Evolutionary conservation across 2,113 vertebrate genomes (phyloP).

Genomic region (Neodontobutis hainanensis): DNA sequence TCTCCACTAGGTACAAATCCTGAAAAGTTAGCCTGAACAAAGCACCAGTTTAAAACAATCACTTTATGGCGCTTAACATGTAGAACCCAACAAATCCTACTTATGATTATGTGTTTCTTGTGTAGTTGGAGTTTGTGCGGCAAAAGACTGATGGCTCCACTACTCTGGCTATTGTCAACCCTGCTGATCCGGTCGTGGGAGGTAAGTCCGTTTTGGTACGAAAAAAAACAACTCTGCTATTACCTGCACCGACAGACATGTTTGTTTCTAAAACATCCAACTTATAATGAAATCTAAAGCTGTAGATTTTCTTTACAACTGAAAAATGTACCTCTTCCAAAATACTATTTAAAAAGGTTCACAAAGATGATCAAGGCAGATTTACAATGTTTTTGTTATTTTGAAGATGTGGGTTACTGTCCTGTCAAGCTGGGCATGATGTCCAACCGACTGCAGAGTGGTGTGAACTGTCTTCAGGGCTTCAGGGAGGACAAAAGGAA

Average conservation of each 20-base stretch:
- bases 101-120: conserved; percentile 12
- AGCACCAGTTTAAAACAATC: neutral
- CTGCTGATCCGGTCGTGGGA: conserved; percentile 85
- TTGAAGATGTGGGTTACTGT: conserved; percentile 88
- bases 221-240: too few species aligned
- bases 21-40: too few species aligned
- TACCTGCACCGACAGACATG: neutral
- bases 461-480: conserved; percentile 91
- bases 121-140: conserved; percentile 89
- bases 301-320: too few species aligned
- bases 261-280: neutral
- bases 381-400: neutral
- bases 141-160: conserved; percentile 92
- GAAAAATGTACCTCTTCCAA: too few species aligned
- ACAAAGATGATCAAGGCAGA: neutral
- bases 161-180: conserved; percentile 90
- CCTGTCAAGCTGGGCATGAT: conserved; percentile 92
- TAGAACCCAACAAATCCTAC: neutral
- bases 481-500: conserved; percentile 99
- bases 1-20: too few species aligned
- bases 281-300: too few species aligned
- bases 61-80: neutral
- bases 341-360: too few species aligned
- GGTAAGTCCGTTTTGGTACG: conserved; percentile 70
- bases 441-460: conserved; percentile 89